phyloP scores from a whole-genome alignment of 2,113 vertebrate genomes.

The Labrus mixtus region DNA sequence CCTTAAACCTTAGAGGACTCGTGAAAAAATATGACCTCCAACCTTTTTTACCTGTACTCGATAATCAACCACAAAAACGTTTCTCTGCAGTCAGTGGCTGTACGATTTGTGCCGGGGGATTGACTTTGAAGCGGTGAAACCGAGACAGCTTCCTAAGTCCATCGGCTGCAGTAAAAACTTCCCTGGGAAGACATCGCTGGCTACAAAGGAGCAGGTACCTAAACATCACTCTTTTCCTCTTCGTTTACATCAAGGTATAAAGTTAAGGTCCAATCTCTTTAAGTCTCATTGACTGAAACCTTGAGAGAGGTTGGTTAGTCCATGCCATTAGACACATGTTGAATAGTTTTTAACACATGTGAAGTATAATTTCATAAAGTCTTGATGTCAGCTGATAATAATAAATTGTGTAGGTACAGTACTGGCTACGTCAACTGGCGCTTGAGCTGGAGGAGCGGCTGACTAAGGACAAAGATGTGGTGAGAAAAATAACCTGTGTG shows the following conservation, averaged over 20 bases:
- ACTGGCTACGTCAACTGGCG: conserved; percentile 95
- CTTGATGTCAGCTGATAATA: neutral
- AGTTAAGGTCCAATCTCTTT: neutral
- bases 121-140: conserved; percentile 95
- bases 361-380: no score
- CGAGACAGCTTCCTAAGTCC: conserved; percentile 92
- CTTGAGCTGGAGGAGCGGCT: conserved; percentile 94
- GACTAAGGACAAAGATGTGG: conserved; percentile 90
- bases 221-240: neutral
- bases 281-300: neutral
- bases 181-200: conserved; percentile 88
- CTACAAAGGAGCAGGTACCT: conserved; percentile 88
- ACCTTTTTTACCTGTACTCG: no score
- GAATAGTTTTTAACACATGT: no score
- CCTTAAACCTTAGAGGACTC: no score
- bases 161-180: conserved; percentile 98
- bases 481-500: conserved; percentile 72
- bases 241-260: no score
- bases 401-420: conserved; percentile 85
- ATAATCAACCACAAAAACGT: no score
- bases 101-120: conserved; percentile 94
- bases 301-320: neutral
- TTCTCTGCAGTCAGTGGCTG: conserved; percentile 89
- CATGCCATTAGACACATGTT: no score
- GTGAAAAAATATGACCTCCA: no score